Base-by-base conservation (phyloP, 2,797 vertebrate species). In the Sebastes paucispinis region DNA sequence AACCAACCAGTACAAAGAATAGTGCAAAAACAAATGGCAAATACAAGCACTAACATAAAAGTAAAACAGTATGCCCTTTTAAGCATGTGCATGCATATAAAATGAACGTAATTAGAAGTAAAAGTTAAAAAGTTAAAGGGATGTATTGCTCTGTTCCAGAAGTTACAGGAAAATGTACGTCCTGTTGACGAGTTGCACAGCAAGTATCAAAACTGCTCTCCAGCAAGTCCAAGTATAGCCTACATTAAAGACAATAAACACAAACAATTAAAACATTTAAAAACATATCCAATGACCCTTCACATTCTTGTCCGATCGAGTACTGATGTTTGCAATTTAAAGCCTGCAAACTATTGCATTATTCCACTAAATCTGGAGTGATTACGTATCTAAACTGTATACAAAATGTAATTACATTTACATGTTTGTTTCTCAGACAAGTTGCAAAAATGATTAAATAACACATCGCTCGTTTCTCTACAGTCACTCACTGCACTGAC, bases 121-220 rank as follows among this genome's bases (percentile, higher is more conserved):
- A 8, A 50, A 50, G 47, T 50, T 50, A 50, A 47, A 47, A 47
- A 0, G 43, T 47, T 47, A 18, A 47, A 47, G 43, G 43, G 43
- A 47, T 47, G 43, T 8, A 50, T 50, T 50, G 3, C 47, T 50
- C 16, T 50, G 47, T 20, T 0, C 18, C 47, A 50, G 18, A 20
- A 50, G 16, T 50, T 20, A 0, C 0, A 47, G 16, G 43, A 47
- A 47, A 47, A 47, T 47, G 3, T 43, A 43, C 0, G 5, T 47
- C 43, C 16, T 0, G 43, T 47, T 47, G 43, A 3, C 1, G 16
- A 18, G 6, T 47, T 47, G 43, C 16, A 47, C 43, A 18, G 43
- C 47, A 50, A 50, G 18, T 50, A 18, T 50, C 47, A 50, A 47
- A 47, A 47, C 43, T 47, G 43, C 39, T 43, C 14, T 43, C 14